phyloP scores from a whole-genome alignment of 2,113 vertebrate species.

The Vidua chalybeata region DNA sequence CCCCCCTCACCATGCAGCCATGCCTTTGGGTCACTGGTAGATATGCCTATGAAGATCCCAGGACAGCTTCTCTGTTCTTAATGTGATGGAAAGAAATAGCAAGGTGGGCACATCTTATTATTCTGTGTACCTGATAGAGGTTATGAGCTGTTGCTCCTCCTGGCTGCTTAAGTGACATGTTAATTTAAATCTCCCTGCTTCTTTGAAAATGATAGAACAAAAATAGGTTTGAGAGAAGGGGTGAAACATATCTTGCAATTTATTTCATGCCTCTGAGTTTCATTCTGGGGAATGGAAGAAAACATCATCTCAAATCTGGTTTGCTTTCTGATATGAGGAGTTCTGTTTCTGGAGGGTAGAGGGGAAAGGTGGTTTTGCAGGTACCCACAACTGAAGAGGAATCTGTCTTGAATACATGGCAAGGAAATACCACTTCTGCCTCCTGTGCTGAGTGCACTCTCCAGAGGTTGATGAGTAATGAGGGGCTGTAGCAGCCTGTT shows the following conservation, averaged over 20 bases:
- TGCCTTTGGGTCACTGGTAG: background rate
- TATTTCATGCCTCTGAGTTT: background rate
- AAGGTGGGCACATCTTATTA: background rate
- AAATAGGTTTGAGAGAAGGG: background rate
- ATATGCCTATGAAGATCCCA: background rate
- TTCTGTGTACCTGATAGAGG: background rate
- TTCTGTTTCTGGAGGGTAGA: background rate
- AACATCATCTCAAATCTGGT: background rate
- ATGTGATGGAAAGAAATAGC: background rate
- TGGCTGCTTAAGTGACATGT: slow-evolving; percentile 3
- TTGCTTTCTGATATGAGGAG: background rate
- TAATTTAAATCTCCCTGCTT: background rate
- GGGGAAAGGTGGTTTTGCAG: background rate
- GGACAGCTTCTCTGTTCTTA: background rate
- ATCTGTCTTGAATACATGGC: background rate
- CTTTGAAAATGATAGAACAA: background rate
- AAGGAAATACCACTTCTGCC: background rate
- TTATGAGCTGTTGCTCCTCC: slow-evolving; percentile 3
- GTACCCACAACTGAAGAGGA: background rate
- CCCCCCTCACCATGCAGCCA: background rate
- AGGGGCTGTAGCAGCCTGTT: background rate
- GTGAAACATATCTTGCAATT: background rate
- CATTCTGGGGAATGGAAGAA: background rate
- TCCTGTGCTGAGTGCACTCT: background rate
- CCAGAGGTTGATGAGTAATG: background rate